Evolutionary conservation across 2,113 vertebrate genomes (phyloP), one percentile per base, ranked within the genome.

Genomic region (Hystrix cristata): DNA sequence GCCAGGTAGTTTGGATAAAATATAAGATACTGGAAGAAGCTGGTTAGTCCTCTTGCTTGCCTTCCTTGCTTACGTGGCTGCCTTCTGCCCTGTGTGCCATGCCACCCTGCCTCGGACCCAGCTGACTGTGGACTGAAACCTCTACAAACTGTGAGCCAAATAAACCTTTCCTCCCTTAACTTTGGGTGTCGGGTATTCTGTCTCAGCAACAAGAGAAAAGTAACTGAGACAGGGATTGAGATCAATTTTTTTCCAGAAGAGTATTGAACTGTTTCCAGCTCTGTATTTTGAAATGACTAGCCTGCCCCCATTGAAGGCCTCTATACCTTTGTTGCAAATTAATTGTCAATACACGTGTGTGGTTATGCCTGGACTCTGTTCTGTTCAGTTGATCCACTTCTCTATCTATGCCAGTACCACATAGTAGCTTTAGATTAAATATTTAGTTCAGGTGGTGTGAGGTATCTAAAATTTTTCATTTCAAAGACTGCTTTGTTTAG

Each of bases 261-360:
- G 29, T 79, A 86, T 74, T 43, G 74, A 72, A 43, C 27, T 97
- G 46, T 90, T 89, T 16, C 34, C 12, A 85, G 57, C 18, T 92
- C 59, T 51, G 38, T 29, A 78, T 59, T 31, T 57, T 92, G 57
- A 88, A 87, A 34, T 79, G 16, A 83, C 9, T 65, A 46, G 51
- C n/a, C 2, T 91, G 84, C 65, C 38, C 8, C 48, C 16, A 64
- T 84, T 72, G 65, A 94, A 85, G 72, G 31, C 23, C 64, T 85
- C 94, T 89, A 78, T 31, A 83, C 21, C 13, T 90, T 72, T 80
- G 59, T 79, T 79, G 87, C 55, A 90, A 92, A 87, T 80, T 83
- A 92, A 64, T 53, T 81, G 19, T 5, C 64, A 76, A 19, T 23
- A 43, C 16, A 43, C 57, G 3, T 43, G 57, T 69, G 16, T 67